These are phyloP conservation scores for Alosa alosa DNA, from an alignment of 2,113 vertebrate genomes.

Conservation along the genomic window DNA sequence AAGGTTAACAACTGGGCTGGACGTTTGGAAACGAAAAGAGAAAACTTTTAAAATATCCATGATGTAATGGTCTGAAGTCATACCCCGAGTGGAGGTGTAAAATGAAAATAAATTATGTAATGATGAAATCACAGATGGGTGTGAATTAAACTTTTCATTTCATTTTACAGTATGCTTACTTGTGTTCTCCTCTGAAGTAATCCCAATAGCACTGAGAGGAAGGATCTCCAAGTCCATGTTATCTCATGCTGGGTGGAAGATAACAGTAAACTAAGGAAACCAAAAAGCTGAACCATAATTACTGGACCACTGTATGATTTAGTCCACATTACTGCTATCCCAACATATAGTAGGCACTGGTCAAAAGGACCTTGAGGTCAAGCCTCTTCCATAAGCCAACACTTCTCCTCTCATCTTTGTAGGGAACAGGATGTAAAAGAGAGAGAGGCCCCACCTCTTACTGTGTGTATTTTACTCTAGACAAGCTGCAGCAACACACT, in stretches of 20 bases:
- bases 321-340: neutral
- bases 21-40: neutral
- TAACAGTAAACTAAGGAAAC: neutral
- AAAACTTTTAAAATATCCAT: neutral
- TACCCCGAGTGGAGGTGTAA: neutral
- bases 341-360: neutral
- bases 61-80: neutral
- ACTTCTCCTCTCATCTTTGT: neutral
- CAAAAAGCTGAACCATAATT: neutral
- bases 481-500: slow-evolving; percentile 6
- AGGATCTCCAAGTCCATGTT: neutral
- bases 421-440: neutral
- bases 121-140: slow-evolving; percentile 4
- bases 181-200: slow-evolving; percentile 39
- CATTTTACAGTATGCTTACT: neutral
- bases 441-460: neutral
- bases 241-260: neutral
- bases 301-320: too few species aligned
- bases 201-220: neutral
- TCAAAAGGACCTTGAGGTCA: neutral
- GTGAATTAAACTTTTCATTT: neutral
- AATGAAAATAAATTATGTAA: slow-evolving; percentile 11
- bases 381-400: neutral
- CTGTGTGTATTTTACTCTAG: neutral
- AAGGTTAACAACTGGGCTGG: neutral